Evolutionary conservation across 2,113 vertebrate species (phyloP).

Genomic region (Mionectes macconnelli): DNA sequence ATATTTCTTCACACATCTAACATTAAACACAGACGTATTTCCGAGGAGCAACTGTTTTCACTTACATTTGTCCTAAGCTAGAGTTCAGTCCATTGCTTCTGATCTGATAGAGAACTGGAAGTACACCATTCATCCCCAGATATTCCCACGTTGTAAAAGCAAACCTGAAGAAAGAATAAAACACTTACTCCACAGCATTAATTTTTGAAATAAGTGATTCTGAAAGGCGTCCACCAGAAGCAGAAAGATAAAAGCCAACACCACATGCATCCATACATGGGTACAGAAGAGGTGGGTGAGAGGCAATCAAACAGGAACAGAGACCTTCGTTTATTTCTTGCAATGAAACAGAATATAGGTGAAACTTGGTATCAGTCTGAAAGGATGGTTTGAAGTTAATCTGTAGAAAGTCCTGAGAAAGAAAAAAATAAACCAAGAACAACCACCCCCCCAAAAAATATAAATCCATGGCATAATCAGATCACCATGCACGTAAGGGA

Average conservation of each 20-base stretch:
- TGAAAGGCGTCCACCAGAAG: background rate
- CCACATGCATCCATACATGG: background rate
- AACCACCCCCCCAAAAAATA: too few species aligned
- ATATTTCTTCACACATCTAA: background rate
- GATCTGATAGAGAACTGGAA: background rate
- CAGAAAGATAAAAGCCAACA: conserved; percentile 11
- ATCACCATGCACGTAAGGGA: background rate
- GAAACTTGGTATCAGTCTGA: background rate
- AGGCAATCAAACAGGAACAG: conserved; percentile 9
- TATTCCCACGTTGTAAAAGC: background rate
- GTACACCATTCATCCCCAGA: background rate
- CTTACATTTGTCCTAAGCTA: background rate
- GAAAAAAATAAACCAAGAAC: background rate
- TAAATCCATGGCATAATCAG: background rate
- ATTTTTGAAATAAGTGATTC: conserved; percentile 11
- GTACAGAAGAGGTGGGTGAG: conserved; percentile 19
- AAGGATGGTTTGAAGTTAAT: background rate
- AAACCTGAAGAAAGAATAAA: background rate
- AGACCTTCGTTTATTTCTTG: conserved; percentile 13
- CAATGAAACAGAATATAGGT: conserved; percentile 15
- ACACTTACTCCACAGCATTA: background rate
- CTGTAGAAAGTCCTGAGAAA: background rate
- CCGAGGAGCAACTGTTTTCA: background rate
- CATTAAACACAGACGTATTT: background rate
- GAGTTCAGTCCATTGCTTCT: background rate